Evolutionary conservation across 2,113 vertebrate species (phyloP).

Genomic region (Pleuronectes platessa): DNA sequence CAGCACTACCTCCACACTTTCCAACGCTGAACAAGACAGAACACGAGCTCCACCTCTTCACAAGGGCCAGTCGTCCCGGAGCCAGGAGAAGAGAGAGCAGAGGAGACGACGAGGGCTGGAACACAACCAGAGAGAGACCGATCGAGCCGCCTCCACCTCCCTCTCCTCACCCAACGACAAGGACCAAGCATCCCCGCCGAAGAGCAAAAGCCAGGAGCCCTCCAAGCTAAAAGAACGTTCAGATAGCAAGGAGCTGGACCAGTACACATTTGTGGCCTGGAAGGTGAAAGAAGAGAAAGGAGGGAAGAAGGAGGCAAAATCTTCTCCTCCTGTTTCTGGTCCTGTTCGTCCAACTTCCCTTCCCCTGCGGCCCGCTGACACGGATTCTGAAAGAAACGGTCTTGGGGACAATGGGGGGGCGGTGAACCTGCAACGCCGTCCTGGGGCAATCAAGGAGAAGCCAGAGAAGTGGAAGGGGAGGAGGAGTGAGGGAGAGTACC

Average conservation of each 20-base stretch:
- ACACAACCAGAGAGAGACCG: conserved; percentile 90
- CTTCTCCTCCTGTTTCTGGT: not conserved
- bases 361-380: conserved; percentile 41
- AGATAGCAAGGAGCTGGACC: conserved; percentile 81
- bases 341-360: conserved; percentile 60
- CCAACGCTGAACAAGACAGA: conserved; percentile 40
- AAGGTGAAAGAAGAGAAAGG: conserved; percentile 76
- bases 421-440: conserved; percentile 82
- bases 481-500: conserved; percentile 60
- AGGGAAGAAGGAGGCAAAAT: conserved; percentile 76
- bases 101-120: conserved; percentile 92
- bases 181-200: conserved; percentile 62
- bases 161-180: conserved; percentile 46
- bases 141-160: conserved; percentile 75
- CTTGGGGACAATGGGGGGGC: conserved; percentile 66
- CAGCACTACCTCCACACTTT: not conserved
- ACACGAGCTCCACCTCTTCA: conserved; percentile 16
- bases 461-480: conserved; percentile 87
- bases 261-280: conserved; percentile 80
- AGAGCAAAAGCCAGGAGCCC: conserved; percentile 66
- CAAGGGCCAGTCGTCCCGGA: conserved; percentile 61
- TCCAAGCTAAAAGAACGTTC: conserved; percentile 65
- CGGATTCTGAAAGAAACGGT: conserved; percentile 26
- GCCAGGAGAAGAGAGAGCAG: conserved; percentile 90
- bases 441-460: conserved; percentile 82